Base-by-base conservation (phyloP, 2,797 vertebrate genomes). In the Acanthis flammea region DNA sequence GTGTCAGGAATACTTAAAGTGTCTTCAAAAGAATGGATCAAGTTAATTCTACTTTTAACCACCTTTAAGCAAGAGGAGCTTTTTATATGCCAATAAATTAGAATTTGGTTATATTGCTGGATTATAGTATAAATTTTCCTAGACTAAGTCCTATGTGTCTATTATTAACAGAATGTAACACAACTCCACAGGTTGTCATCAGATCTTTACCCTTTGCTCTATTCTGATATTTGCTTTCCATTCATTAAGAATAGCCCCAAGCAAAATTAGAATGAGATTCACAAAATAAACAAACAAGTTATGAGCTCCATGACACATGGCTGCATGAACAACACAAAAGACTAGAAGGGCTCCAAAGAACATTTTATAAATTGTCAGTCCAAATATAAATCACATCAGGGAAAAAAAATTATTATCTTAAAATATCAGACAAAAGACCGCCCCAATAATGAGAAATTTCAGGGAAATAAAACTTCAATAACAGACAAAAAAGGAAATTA, bases 171-270 rank as follows among this genome's bases (percentile, higher is more conserved):
- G 83, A 94, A 74, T 0, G 88, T 80, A 95, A 96, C 31, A 86
- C 10, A 31, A 97, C 86, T 88, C 92, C 87, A 86, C 55, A 94
- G 30, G 89, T 94, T 96, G 94, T 96, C 95, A 97, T 83, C 88
- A 96, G 96, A 95, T 93, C 95, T 97, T 96, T 89, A 96, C 90
- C 94, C 95, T 96, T 93, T 90, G 66, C 86, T 95, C 94, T 92
- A 51, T 89, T 91, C 95, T 95, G 91, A 92, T 97, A 90, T 86
- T 96, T 95, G 92, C 92, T 97, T 97, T 97, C 95, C 94, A 95
- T 96, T 97, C 87, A 96, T 97, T 96, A 94, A 94, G 94, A 95
- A 94, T 90, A 96, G 92, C 95, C 89, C 44, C 82, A 72, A 88
- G 92, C 92, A 92, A 95, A 94, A 95, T 96, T 95, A 96, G 95